Evolutionary conservation across 2,797 vertebrate species (phyloP).

Genomic region (Hydrophis major): DNA sequence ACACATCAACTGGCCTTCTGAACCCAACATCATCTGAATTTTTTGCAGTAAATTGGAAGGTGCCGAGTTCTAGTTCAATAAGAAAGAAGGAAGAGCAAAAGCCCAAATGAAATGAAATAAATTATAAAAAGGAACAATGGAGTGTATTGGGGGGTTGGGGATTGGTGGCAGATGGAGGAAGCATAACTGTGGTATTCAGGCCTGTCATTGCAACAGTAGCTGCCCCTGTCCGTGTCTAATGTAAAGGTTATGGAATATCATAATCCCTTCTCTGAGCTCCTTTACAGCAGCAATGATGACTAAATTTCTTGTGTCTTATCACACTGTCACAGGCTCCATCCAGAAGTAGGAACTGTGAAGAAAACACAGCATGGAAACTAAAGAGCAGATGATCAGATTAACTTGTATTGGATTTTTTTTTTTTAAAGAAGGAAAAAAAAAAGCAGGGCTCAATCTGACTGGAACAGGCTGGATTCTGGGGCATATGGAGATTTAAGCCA

Average conservation of each 20-base stretch:
- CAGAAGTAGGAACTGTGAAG: slow-evolving; percentile 88
- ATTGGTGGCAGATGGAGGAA: slow-evolving; percentile 54
- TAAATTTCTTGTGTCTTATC: slow-evolving; percentile 99
- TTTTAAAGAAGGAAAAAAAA: slow-evolving; percentile 55
- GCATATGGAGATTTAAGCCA: slow-evolving; percentile 82
- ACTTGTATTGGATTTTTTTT: slow-evolving; percentile 89
- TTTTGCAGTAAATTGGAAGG: neutral
- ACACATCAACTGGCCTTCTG: slow-evolving; percentile 31
- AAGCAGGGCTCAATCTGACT: slow-evolving; percentile 82
- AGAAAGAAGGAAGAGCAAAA: slow-evolving; percentile 54
- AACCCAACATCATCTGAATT: slow-evolving; percentile 34
- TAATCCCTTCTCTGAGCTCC: slow-evolving; percentile 93
- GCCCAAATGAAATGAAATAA: slow-evolving; percentile 48
- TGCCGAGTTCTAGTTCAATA: slow-evolving; percentile 73
- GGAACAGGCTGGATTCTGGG: slow-evolving; percentile 84
- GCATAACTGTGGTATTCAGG: slow-evolving; percentile 71
- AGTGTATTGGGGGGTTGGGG: neutral
- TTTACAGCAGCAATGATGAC: slow-evolving; percentile 89
- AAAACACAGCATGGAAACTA: slow-evolving; percentile 93
- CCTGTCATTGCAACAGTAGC: slow-evolving; percentile 77
- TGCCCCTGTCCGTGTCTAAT: slow-evolving; percentile 91
- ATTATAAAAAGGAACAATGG: neutral
- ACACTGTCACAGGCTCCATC: slow-evolving; percentile 94
- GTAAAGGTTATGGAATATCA: slow-evolving; percentile 93
- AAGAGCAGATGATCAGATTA: slow-evolving; percentile 95